Evolutionary conservation across 2,113 vertebrate species (phyloP).

Genomic region (Forbesichthys papilliferus): DNA sequence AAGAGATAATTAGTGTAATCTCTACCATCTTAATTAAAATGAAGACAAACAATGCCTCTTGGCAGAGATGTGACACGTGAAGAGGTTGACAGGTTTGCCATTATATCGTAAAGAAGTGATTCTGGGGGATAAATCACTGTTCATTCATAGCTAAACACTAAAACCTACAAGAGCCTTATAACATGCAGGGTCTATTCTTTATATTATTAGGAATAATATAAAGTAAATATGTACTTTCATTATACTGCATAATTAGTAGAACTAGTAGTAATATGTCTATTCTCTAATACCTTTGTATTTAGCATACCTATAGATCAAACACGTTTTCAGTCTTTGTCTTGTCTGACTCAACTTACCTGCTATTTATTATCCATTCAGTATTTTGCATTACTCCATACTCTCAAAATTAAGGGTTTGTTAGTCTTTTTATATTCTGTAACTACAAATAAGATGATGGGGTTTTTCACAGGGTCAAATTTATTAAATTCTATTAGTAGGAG

Average conservation of each 20-base stretch:
- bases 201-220: slow-evolving; percentile 7
- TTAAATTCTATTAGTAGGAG: neutral
- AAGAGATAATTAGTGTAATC: slow-evolving; percentile 42
- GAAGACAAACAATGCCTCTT: slow-evolving; percentile 18
- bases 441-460: too few relatives aligned
- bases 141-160: slow-evolving; percentile 23
- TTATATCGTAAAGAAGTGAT: slow-evolving; percentile 17
- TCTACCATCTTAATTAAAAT: slow-evolving; percentile 36
- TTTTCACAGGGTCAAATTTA: too few relatives aligned
- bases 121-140: neutral
- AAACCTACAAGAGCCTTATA: slow-evolving; percentile 18
- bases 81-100: slow-evolving; percentile 18
- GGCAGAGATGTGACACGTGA: slow-evolving; percentile 11
- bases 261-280: too few relatives aligned
- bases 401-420: too few relatives aligned
- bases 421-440: too few relatives aligned
- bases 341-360: too few relatives aligned
- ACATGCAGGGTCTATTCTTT: neutral
- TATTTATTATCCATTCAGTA: too few relatives aligned
- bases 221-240: slow-evolving; percentile 12
- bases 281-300: too few relatives aligned
- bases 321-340: too few relatives aligned
- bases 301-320: too few relatives aligned
- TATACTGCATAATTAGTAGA: neutral
- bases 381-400: too few relatives aligned